Evolutionary conservation across 2,113 vertebrate genomes (phyloP).

Genomic region (Macquaria australasica): DNA sequence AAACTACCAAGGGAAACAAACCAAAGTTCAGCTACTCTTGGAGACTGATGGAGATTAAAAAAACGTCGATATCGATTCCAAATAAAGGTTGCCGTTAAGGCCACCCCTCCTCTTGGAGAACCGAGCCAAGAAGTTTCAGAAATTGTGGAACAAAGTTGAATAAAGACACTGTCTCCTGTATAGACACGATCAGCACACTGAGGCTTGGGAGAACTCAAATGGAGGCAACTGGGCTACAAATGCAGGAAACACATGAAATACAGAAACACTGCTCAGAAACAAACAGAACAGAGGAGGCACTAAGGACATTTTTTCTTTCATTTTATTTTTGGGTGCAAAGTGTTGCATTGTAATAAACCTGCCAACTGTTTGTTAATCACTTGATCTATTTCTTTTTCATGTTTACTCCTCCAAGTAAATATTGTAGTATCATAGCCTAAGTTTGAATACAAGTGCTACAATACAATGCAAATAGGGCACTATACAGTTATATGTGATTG

Average conservation of each 20-base stretch:
- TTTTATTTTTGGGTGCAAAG: neutral
- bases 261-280: neutral
- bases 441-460: neutral
- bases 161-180: neutral
- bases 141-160: neutral
- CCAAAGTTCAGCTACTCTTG: neutral
- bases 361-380: neutral
- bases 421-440: neutral
- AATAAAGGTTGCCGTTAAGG: neutral
- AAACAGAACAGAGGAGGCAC: neutral
- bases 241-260: neutral
- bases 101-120: neutral
- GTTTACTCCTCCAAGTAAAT: neutral
- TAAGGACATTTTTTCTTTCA: no score
- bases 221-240: neutral
- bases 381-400: neutral
- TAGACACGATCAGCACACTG: neutral
- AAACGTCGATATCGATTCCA: neutral
- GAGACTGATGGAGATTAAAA: conserved; percentile 25
- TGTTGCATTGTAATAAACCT: neutral
- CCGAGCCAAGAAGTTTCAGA: neutral
- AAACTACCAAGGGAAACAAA: neutral
- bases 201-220: neutral
- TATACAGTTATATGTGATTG: neutral
- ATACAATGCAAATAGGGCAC: neutral